Percentiles rank a stretch among this genome's conserved stretches.
Conservation (phyloP, 2,888 invertebrate species). For the Parochlus steinenii region DNA sequence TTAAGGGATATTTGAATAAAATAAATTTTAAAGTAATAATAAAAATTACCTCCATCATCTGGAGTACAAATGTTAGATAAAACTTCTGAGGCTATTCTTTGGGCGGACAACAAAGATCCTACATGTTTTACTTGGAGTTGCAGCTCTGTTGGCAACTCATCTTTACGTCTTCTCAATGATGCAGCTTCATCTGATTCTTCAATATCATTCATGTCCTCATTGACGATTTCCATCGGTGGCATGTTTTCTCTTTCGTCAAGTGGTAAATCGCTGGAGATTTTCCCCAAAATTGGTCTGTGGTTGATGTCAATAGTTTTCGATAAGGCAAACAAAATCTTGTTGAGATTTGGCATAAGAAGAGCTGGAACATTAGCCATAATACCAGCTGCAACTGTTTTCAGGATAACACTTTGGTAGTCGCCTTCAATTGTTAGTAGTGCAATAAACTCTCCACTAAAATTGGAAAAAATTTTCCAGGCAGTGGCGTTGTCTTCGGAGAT, state of each 20-base stretch:
- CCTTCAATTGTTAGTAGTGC: constrained; percentile 31
- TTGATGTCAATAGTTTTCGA: constrained; percentile 37
- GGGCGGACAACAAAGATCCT: constrained; percentile 43
- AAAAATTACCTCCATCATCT: constrained; percentile 36
- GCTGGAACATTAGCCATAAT: constrained; percentile 37
- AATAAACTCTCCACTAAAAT: constrained; percentile 31
- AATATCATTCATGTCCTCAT: constrained; percentile 13
- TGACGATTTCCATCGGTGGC: constrained; percentile 11
- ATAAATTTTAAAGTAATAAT: constrained; percentile 1
- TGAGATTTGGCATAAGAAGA: constrained; percentile 32
- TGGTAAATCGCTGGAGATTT: constrained; percentile 34
- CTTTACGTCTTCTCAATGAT: constrained; percentile 18
- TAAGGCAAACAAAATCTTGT: constrained; percentile 34
- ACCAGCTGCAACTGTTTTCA: constrained; percentile 41
- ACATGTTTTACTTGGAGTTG: constrained; percentile 35
- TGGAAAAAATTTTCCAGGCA: constrained; percentile 37
- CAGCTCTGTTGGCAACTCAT: constrained; percentile 25
- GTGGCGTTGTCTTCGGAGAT: constrained; percentile 51
- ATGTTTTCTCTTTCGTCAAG: constrained; percentile 21
- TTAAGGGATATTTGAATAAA: background rate
- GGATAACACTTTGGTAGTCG: constrained; percentile 30
- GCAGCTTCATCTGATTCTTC: constrained; percentile 22
- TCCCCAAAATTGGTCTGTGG: constrained; percentile 33
- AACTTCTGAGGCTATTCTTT: constrained; percentile 51
- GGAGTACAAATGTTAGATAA: constrained; percentile 50